Evolutionary conservation across 2,113 vertebrate genomes (phyloP).

Genomic region (Pseudolaguvia tuberculata): DNA sequence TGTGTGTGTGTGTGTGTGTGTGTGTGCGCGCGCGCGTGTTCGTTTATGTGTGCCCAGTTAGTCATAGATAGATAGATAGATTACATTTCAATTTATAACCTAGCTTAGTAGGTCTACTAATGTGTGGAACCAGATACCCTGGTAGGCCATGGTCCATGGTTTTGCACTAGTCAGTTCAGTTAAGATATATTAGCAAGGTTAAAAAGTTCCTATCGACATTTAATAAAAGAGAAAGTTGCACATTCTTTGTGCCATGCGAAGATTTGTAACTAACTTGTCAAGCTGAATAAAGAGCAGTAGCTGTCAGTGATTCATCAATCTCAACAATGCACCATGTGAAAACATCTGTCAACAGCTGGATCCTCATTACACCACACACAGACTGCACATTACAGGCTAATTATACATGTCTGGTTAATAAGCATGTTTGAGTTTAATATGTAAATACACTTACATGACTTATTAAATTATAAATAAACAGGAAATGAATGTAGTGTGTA

Average conservation of each 20-base stretch:
- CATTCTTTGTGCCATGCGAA: constrained; percentile 10
- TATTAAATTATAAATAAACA: background rate
- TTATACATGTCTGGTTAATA: constrained; percentile 23
- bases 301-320: constrained; percentile 22
- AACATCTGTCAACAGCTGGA: constrained; percentile 41
- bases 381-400: constrained; percentile 27
- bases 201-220: constrained; percentile 43
- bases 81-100: no score
- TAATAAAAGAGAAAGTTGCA: constrained; percentile 6
- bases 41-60: no score
- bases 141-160: constrained; percentile 47
- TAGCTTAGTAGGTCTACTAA: constrained; percentile 52
- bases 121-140: constrained; percentile 26
- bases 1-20: no score
- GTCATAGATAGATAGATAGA: no score
- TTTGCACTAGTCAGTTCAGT: constrained; percentile 51
- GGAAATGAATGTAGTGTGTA: background rate
- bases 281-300: constrained; percentile 9
- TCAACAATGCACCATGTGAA: constrained; percentile 10
- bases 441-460: background rate
- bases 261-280: background rate
- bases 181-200: constrained; percentile 50
- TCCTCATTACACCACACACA: constrained; percentile 25
- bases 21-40: no score
- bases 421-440: constrained; percentile 8